These are phyloP conservation scores for Lacerta bilineata DNA, from an alignment of 2,797 vertebrate genomes.

Conservation along the genomic window DNA sequence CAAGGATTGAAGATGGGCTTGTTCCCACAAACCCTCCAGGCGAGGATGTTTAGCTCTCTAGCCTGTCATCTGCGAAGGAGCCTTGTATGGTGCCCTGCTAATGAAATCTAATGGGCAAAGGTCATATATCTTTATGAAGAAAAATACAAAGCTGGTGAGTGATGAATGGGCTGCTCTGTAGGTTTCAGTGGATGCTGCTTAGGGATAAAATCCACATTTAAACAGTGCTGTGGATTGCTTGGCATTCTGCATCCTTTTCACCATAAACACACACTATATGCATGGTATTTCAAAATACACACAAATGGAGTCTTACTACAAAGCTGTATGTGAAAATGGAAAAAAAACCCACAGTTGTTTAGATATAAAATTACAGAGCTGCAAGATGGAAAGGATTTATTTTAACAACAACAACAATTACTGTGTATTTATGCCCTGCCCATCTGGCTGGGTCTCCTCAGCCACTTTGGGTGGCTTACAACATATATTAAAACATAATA, in stretches of 20 bases:
- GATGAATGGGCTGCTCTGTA: constrained; percentile 82
- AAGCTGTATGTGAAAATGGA: constrained; percentile 53
- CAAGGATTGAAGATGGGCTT: constrained; percentile 96
- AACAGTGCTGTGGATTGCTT: constrained; percentile 73
- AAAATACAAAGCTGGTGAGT: constrained; percentile 82
- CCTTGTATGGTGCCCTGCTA: constrained; percentile 87
- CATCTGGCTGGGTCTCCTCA: no score
- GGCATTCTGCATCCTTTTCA: constrained; percentile 64
- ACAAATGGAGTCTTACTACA: constrained; percentile 17
- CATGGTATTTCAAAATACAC: constrained; percentile 63
- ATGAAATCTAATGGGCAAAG: constrained; percentile 89
- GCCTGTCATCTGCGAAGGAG: constrained; percentile 83
- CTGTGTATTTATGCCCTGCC: no score
- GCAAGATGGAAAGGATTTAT: background rate
- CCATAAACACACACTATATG: constrained; percentile 55
- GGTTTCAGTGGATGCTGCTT: constrained; percentile 79
- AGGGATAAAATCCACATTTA: constrained; percentile 79
- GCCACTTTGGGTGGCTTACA: no score
- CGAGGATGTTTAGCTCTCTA: constrained; percentile 85
- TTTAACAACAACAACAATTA: no score
- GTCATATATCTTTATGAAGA: constrained; percentile 88
- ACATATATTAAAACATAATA: no score
- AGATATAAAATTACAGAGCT: constrained; percentile 17
- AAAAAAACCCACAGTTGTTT: constrained; percentile 50
- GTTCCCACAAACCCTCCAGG: constrained; percentile 86